Base-by-base conservation (phyloP, 1,140 invertebrate species). In the Drosophila auraria region DNA sequence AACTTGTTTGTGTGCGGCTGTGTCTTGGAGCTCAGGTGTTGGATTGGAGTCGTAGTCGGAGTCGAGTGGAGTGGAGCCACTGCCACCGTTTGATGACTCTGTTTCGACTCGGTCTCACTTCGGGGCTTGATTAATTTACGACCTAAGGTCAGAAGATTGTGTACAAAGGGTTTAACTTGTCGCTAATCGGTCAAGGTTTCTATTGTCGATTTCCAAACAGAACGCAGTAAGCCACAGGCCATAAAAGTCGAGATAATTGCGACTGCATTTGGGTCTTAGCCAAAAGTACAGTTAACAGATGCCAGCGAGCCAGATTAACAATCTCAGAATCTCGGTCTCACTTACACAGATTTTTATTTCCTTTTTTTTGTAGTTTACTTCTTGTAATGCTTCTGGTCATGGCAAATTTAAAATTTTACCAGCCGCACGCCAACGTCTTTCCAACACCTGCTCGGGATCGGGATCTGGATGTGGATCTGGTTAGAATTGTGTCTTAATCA, bases 51-150 rank as follows among this genome's bases (percentile, higher is more conserved):
- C 36, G 54, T 11, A 40, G 51, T 57, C 27, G 49, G 62, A 58
- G 38, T 56, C 30, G 51, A 30, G 63, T 44, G 53, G 57, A 49
- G 61, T 57, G 74, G 54, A 82, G 63, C 60, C 58, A 75, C 45
- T 64, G 75, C 74, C 70, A 83, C 69, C 76, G 81, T 89, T 87
- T 87, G 83, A 87, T 87, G 83, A 82, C 83, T 87, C 79, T 87
- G 83, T 86, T 86, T 84, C 71, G 60, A 58, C 47, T 78, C 58
- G 66, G 75, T 71, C 65, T 71, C 51, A 68, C 75, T 78, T 58
- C 78, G 66, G 66, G 80, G 66, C 65, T 81, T 89, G 84, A 89
- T 89, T 90, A 89, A 90, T 89, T 89, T 89, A 84, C 82, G 74
- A 90, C 84, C 83, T 81, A 61, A 77, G 84, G 68, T 78, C 79